Percentiles rank a stretch among this genome's conserved stretches.
Evolutionary conservation across 2,113 vertebrate species (phyloP).

Genomic region (Crotalus horridus): DNA sequence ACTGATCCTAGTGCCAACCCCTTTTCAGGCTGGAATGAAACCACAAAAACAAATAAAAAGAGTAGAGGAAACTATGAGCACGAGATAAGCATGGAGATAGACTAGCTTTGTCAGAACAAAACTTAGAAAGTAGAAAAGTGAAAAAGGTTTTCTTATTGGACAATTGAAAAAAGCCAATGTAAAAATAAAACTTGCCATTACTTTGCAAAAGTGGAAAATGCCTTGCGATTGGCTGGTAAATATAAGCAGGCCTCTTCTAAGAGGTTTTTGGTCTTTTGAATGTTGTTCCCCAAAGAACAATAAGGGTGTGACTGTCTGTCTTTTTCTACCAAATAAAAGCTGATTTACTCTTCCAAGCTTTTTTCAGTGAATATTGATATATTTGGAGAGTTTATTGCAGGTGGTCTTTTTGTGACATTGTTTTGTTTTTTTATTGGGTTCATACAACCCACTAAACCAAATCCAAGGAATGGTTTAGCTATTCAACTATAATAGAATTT

Average conservation of each 20-base stretch:
- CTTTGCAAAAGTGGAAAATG: neutral
- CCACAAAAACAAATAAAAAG: neutral
- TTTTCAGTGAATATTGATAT: neutral
- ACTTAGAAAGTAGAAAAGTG: neutral
- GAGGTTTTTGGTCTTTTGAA: neutral
- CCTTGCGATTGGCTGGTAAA: neutral
- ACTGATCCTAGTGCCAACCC: neutral
- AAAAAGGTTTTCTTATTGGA: neutral
- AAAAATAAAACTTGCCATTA: neutral
- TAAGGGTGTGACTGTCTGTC: neutral
- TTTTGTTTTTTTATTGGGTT: neutral
- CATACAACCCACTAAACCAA: neutral
- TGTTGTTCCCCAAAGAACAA: neutral
- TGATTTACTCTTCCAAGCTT: neutral
- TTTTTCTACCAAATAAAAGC: neutral
- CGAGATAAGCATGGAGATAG: neutral
- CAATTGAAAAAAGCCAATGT: too few species aligned
- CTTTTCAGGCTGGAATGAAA: neutral
- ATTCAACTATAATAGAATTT: neutral
- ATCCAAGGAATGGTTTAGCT: neutral
- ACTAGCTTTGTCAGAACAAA: neutral
- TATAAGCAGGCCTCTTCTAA: neutral
- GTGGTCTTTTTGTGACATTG: neutral
- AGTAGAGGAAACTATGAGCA: neutral
- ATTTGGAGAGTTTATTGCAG: neutral